Evolutionary conservation across 2,113 vertebrate species (phyloP), one percentile per base, ranked within the genome.

Genomic region (Onychostoma macrolepis): DNA sequence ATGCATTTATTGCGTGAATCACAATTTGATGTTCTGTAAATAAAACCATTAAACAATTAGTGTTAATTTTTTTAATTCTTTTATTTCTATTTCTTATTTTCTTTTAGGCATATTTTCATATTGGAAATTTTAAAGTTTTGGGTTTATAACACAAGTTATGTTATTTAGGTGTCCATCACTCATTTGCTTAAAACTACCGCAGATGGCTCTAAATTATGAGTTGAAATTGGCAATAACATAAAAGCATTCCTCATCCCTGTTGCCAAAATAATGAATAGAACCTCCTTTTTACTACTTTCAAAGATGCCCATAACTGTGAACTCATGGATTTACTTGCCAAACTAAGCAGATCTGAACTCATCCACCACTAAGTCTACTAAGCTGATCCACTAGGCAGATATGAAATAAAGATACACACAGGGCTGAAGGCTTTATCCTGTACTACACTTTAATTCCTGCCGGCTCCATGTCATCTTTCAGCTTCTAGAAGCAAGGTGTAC

Each of bases 171-270:
- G 61, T 50, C 85, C 87, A 78, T 88, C 86, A 85, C 80, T 80
- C 77, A 86, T 71, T 86, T 89, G 88, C 89, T 90, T 90, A 88
- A 78, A 87, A 88, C 90, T 87, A 91, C 87, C 89, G 87, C 92
- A 94, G 93, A 94, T 94, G 93, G 92, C 91, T 92, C 89, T 38
- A 89, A 89, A 86, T 89, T 92, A 88, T 88, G 89, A 90, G 67
- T 36, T 81, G 65, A 85, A 86, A 87, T 93, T 92, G 92, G 89
- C 92, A 92, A 89, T 89, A 88, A 87, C 90, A 92, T 65, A 80
- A 90, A 76, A 50, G 56, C 30, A 41, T 58, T 83, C 0, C 43
- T 71, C 41, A 76, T 75, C 5, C 15, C 77, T 38, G 24, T 80
- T 71, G 71, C 80, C 72, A 71, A 82, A 89, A 90, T 92, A 84